A percentile compares a stretch with the other conserved stretches of the same genome.
phyloP scores from a whole-genome alignment of 53 echinoderm and acorn worm species.

The Holothuria scabra region DNA sequence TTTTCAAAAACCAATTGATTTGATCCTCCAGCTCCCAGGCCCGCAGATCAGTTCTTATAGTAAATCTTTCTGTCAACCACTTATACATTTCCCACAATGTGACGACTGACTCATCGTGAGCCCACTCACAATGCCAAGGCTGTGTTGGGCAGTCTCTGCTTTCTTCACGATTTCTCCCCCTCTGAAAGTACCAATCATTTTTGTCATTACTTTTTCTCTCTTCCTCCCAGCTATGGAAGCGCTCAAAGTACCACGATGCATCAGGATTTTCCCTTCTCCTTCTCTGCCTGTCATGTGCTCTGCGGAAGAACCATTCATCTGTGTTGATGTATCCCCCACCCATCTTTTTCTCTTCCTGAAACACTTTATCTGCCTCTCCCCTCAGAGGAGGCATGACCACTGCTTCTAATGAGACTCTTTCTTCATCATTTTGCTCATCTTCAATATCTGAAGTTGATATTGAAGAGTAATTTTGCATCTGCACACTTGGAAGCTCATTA shows the following conservation, averaged over 20 bases:
- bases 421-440: background rate
- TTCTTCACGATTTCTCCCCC: slow-evolving; percentile 70
- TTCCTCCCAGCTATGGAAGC: slow-evolving; percentile 30
- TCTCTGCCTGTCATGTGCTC: slow-evolving; percentile 74
- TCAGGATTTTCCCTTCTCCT: slow-evolving; percentile 21
- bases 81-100: slow-evolving; percentile 95
- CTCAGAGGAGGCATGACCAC: background rate
- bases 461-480: slow-evolving; percentile 16
- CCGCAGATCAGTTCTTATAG: slow-evolving; percentile 68
- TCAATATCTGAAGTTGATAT: slow-evolving; percentile 13
- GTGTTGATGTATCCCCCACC: slow-evolving; percentile 73
- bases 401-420: background rate
- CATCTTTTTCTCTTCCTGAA: slow-evolving; percentile 58
- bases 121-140: slow-evolving; percentile 29
- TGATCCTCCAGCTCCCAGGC: slow-evolving; percentile 85
- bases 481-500: slow-evolving; percentile 32
- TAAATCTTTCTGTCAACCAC: slow-evolving; percentile 84
- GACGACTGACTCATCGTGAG: slow-evolving; percentile 66
- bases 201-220: slow-evolving; percentile 6
- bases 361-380: background rate
- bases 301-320: slow-evolving; percentile 83
- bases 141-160: slow-evolving; percentile 17
- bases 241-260: slow-evolving; percentile 41
- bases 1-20: slow-evolving; percentile 86
- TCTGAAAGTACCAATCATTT: slow-evolving; percentile 77